These are phyloP conservation scores for Patagioenas fasciata DNA, from an alignment of 2,113 vertebrate species.

Conservation along the genomic window DNA sequence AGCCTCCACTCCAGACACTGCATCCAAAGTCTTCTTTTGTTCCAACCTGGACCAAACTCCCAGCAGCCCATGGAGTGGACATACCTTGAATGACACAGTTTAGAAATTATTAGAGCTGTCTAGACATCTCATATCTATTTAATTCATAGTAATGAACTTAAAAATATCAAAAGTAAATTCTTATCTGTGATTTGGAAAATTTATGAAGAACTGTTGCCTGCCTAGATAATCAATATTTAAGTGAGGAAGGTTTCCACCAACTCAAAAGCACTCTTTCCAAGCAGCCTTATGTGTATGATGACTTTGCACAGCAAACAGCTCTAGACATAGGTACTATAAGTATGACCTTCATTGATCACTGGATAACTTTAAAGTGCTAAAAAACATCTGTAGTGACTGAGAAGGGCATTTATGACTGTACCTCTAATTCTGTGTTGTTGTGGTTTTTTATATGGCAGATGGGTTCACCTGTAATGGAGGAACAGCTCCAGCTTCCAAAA, in stretches of 20 bases:
- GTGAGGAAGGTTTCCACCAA: neutral
- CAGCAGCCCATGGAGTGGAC: neutral
- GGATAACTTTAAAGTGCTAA: neutral
- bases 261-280: neutral
- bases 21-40: neutral
- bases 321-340: neutral
- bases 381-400: neutral
- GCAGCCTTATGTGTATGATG: neutral
- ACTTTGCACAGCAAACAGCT: neutral
- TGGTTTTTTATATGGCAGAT: constrained; percentile 33
- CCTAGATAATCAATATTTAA: neutral
- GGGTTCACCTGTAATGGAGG: constrained; percentile 70
- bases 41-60: neutral
- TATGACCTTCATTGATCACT: neutral
- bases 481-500: constrained; percentile 71
- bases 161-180: neutral
- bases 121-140: neutral
- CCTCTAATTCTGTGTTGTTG: neutral
- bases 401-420: neutral
- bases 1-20: neutral
- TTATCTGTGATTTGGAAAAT: neutral
- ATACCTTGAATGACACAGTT: neutral
- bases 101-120: neutral
- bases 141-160: neutral
- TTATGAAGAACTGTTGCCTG: neutral